phyloP scores from a whole-genome alignment of 1,140 invertebrate species.

The Macrosteles quadrilineatus region DNA sequence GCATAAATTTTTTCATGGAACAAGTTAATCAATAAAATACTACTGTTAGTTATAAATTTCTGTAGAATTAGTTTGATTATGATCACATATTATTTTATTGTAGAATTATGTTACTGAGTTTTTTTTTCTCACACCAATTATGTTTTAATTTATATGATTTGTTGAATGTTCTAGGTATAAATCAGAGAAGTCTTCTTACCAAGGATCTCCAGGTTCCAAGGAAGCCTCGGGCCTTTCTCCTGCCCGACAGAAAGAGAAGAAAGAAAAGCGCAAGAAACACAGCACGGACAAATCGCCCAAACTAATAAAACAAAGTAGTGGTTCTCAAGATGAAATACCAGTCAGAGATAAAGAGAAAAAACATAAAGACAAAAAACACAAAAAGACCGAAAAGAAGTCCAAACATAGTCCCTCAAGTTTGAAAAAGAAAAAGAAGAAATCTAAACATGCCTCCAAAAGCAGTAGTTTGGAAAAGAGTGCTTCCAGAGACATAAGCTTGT shows the following conservation, averaged over 20 bases:
- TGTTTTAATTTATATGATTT: too few species aligned
- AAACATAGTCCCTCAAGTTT: conserved; percentile 49
- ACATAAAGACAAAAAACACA: conserved; percentile 60
- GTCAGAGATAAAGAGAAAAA: conserved; percentile 43
- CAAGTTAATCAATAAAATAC: too few species aligned
- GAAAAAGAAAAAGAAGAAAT: conserved; percentile 70
- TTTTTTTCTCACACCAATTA: too few species aligned
- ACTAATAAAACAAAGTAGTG: neutral
- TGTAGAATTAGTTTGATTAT: too few species aligned
- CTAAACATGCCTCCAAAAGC: conserved; percentile 64
- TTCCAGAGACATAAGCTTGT: conserved; percentile 17
- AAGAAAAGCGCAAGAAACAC: conserved; percentile 19
- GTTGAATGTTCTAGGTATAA: neutral
- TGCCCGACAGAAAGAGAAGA: conserved; percentile 24
- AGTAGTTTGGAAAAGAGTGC: conserved; percentile 53
- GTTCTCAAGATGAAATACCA: neutral
- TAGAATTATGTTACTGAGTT: too few species aligned
- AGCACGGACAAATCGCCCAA: neutral
- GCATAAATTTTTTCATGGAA: too few species aligned
- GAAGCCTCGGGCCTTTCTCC: conserved; percentile 1
- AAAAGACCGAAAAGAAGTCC: conserved; percentile 60
- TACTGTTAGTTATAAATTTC: too few species aligned
- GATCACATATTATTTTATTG: too few species aligned
- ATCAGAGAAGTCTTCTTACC: conserved; percentile 11
- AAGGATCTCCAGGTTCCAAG: conserved; percentile 8